Base-by-base conservation (phyloP, 2,888 invertebrate species). In the Anagyrus pseudococci region DNA sequence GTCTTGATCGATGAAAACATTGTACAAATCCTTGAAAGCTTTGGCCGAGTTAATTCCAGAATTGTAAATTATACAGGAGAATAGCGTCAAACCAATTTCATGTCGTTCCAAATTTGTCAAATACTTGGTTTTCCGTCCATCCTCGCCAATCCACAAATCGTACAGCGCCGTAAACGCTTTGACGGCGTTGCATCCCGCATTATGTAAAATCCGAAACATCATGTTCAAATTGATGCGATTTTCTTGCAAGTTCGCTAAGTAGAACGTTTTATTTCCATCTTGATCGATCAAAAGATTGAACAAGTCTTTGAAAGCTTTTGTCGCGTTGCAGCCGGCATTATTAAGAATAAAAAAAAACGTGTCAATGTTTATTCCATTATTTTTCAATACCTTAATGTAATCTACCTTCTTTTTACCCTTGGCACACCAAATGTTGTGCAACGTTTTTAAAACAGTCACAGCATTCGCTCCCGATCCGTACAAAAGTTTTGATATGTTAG, bases 401-500 rank as follows among this genome's bases (percentile, higher is more conserved):
- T n/a, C n/a, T n/a, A n/a, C n/a, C n/a, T n/a, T n/a, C n/a, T n/a
- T n/a, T n/a, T n/a, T n/a, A n/a, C n/a, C n/a, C n/a, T n/a, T n/a
- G n/a, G n/a, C n/a, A n/a, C n/a, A 72, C 68, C 62, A 71, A 50
- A 66, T 43, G 44, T 68, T 47, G 37, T 64, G 64, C 37, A 71
- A 47, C 1, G 67, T 67, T 62, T 69, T 68, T 60, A 71, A 71
- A 64, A 69, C 69, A 68, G 66, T 63, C 52, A 69, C 52, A 65
- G 70, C 69, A 59, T 70, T 70, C 49, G 67, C 62, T 62, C 74
- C 57, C 54, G 65, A 61, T 64, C 64, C 57, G 41, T 49, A 7
- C n/a, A 67, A 70, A 67, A 75, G 72, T 69, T 71, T 70, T 40
- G 73, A 71, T 47, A 73, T 67, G 56, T 47, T 67, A 2, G 17